Evolutionary conservation across 2,888 invertebrate genomes (phyloP), one percentile per base, ranked within the genome.

Genomic region (Xanthia icteritia): DNA sequence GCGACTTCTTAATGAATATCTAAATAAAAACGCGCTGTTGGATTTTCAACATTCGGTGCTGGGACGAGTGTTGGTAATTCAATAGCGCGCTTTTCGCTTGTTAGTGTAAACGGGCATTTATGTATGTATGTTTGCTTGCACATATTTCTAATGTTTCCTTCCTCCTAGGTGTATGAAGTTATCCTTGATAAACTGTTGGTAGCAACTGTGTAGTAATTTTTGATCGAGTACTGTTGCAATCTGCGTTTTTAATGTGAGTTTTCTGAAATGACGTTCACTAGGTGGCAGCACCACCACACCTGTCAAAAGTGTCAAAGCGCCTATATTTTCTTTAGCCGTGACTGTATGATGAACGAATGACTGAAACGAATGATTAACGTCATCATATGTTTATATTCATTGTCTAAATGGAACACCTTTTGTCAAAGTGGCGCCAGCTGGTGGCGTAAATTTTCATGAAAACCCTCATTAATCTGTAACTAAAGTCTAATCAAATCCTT

Each of bases 121-220:
- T 45, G 36, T 6, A 48, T 45, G 36, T 83, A 67, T 23, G 27
- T 56, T 58, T 63, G 13, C 27, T 36, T 60, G 31, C 58, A 73
- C 20, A 58, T 70, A n/a, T 69, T 58, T 27, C 51, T 27, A 51
- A 27, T 56, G 15, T 75, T 81, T 51, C 63, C 27, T 76, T 58
- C 45, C 45, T 73, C 36, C 36, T 60, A n/a, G n/a, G 20, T 82
- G 20, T 36, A 27, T 13, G 11, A 42, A 42, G 54, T 39, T 60
- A 31, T 61, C 20, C 51, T 45, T n/a, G 20, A 81, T 27, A 36
- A 36, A 36, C 60, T 64, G 17, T 20, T 51, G 51, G 51, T 51
- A 51, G 9, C 51, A 51, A 65, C 27, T 27, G n/a, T 58, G 23
- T 78, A 36, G n/a, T 69, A n/a, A 45, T 20, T 63, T 13, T 68